Evolutionary conservation across 2,888 invertebrate species (phyloP), one percentile per base, ranked within the genome.

Genomic region (Embidobia sp.): DNA sequence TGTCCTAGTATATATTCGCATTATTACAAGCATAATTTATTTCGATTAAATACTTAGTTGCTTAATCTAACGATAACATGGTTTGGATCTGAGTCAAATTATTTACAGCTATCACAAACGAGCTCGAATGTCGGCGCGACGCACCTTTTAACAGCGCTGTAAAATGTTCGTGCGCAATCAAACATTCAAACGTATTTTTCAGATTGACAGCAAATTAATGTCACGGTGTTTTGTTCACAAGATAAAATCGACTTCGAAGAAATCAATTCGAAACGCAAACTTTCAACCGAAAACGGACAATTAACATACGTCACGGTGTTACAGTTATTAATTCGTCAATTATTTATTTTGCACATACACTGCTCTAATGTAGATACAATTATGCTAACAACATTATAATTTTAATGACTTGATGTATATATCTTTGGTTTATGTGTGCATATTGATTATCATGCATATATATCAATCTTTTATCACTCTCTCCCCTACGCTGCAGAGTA

Each of bases 401-500:
- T 59, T 59, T 51, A 72, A 70, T 77, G 67, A 66, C 55, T 66
- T 66, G 46, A 55, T 61, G 66, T 37, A 33, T 33, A 51, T 33
- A 42, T 19, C 63, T 44, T 63, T 59, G 64, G 57, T 66, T 64
- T 57, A 31, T 57, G 73, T 48, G 72, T 72, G 70, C 66, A 77
- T 77, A 77, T 67, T 77, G 72, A 73, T 77, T 77, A 73, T 77
- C 77, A 77, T 73, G 70, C 66, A 44, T 70, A 63, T 72, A 67
- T 72, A 67, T 72, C 67, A 77, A 77, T 77, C 77, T 70, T 70
- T 77, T 77, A 73, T 77, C 72, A 77, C 72, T 77, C 77, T 77
- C 77, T 77, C 77, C 77, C 77, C 77, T 77, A 61, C 72, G 77
- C 61, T 76, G 76, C 70, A 70, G 70, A 59, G 44, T 63, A 57